Conservation (phyloP, 2,797 vertebrate genomes). For the Petrocephalus sullivani region DNA sequence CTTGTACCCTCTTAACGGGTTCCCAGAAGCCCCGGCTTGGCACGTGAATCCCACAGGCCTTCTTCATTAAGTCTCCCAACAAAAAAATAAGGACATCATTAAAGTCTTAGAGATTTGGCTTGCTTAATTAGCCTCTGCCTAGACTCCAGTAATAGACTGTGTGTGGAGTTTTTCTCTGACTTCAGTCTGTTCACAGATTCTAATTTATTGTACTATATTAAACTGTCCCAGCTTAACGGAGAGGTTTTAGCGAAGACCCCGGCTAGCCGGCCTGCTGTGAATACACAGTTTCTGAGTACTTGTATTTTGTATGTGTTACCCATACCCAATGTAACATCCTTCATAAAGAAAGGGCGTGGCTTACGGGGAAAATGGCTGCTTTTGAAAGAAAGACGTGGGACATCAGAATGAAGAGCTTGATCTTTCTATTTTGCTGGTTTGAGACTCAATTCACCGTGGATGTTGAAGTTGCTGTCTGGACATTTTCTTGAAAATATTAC, state of each 20-base stretch:
- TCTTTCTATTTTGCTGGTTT: background rate
- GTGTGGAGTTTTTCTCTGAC: slow-evolving; percentile 21
- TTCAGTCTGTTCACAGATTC: background rate
- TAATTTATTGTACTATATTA: slow-evolving; percentile 17
- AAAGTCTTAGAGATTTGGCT: slow-evolving; percentile 55
- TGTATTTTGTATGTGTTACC: background rate
- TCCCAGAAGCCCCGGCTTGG: background rate
- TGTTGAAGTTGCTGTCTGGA: too few species aligned
- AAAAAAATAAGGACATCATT: slow-evolving; percentile 52
- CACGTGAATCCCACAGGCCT: slow-evolving; percentile 21
- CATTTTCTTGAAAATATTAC: background rate
- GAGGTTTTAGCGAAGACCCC: background rate
- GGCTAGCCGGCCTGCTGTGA: background rate
- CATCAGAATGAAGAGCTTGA: background rate
- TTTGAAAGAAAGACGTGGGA: background rate
- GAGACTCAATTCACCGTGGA: background rate
- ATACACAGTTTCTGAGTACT: background rate
- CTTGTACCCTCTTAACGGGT: background rate
- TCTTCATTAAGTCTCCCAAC: slow-evolving; percentile 54
- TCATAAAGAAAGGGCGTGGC: background rate
- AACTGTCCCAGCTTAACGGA: background rate
- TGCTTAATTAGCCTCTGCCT: slow-evolving; percentile 56
- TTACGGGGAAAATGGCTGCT: background rate
- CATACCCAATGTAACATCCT: background rate
- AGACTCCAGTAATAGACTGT: slow-evolving; percentile 47